These are phyloP conservation scores for Drosophila rubida DNA, from an alignment of 2,888 invertebrate species.

Conservation along the genomic window DNA sequence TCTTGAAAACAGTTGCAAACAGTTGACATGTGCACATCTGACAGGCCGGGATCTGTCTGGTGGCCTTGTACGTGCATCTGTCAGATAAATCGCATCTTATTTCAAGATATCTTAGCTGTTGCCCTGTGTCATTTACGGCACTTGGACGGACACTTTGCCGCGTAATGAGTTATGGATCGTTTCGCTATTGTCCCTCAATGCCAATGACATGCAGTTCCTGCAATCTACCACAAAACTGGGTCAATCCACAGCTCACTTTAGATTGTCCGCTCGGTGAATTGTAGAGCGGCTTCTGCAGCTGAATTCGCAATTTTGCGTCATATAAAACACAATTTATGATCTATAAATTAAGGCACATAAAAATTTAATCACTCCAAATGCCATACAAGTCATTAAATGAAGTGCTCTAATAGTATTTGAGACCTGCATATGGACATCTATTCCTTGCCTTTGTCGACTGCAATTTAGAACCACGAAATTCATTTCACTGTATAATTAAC, in stretches of 20 bases:
- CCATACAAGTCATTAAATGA: conserved; percentile 8
- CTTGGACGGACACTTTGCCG: conserved; percentile 29
- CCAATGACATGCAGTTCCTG: conserved; percentile 43
- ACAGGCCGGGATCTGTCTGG: conserved; percentile 20
- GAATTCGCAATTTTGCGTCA: conserved; percentile 3
- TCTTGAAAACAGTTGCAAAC: conserved; percentile 12
- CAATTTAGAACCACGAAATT: background rate
- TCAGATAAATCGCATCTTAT: conserved; percentile 31
- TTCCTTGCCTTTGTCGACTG: background rate
- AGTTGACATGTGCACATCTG: conserved; percentile 25
- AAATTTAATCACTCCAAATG: conserved; percentile 22
- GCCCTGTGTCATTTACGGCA: conserved; percentile 20
- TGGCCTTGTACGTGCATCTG: conserved; percentile 40
- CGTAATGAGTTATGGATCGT: conserved; percentile 41
- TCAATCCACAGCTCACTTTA: conserved; percentile 39
- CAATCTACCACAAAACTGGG: conserved; percentile 44
- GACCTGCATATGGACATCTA: background rate
- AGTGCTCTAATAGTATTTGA: background rate
- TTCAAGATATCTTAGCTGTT: conserved; percentile 28
- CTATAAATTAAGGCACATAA: conserved; percentile 12
- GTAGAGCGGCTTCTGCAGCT: conserved; percentile 11
- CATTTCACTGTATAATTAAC: background rate
- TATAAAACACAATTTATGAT: conserved; percentile 21
- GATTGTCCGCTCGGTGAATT: conserved; percentile 24
- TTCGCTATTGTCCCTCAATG: conserved; percentile 30